These are phyloP conservation scores for Sciurus carolinensis DNA, from an alignment of 2,797 vertebrate genomes.

Conservation along the genomic window DNA sequence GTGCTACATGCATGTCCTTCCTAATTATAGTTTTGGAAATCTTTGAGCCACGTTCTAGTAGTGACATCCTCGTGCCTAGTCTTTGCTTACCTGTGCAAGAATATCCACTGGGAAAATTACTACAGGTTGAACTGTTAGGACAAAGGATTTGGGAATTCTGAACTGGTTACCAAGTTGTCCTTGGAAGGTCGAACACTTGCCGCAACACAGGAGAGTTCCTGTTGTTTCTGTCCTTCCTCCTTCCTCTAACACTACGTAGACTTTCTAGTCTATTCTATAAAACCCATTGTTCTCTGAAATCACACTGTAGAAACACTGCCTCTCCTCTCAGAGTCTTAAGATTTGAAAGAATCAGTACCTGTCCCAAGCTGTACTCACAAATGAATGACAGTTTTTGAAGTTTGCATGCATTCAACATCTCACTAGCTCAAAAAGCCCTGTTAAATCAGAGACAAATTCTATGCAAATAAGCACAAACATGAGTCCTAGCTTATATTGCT, in stretches of 20 bases:
- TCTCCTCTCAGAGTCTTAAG: background rate
- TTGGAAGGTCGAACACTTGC: too few relatives aligned
- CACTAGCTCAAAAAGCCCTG: background rate
- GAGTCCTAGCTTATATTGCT: background rate
- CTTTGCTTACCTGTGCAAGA: background rate
- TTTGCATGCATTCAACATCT: background rate
- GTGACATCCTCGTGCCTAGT: background rate
- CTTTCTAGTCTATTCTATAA: background rate
- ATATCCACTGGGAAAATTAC: background rate
- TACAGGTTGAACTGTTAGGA: background rate
- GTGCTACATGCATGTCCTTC: too few relatives aligned
- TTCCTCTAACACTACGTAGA: too few relatives aligned
- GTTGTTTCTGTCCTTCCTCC: too few relatives aligned
- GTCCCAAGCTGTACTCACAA: background rate
- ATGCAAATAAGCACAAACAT: background rate
- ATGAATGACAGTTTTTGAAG: background rate
- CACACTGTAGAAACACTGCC: background rate
- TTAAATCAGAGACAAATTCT: background rate
- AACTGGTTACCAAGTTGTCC: background rate
- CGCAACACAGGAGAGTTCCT: accelerated
- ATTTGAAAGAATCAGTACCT: background rate
- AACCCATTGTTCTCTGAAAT: background rate
- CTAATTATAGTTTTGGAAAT: background rate
- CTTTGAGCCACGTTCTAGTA: background rate
- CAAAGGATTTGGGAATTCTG: background rate